A percentile compares a stretch with the other conserved stretches of the same genome.
These are phyloP conservation scores for Nestor notabilis DNA, from an alignment of 2,113 vertebrate genomes.

Conservation along the genomic window DNA sequence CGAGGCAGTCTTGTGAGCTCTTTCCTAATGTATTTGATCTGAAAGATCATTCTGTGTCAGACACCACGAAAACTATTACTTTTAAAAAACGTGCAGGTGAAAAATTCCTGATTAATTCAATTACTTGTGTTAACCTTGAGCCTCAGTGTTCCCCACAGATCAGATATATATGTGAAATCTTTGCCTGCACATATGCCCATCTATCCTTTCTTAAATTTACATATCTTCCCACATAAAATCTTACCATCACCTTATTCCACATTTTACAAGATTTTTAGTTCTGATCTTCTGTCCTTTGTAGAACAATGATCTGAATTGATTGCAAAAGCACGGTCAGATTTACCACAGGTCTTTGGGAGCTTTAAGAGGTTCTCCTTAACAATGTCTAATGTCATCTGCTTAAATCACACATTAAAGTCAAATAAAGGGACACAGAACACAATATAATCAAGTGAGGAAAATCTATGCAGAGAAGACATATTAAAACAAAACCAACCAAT, in stretches of 20 bases:
- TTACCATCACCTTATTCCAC: not conserved
- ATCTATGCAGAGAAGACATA: not conserved
- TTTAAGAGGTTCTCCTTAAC: not conserved
- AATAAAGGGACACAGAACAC: not conserved
- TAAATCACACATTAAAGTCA: not conserved
- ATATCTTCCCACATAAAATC: not conserved
- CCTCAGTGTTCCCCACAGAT: not conserved
- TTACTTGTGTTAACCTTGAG: not conserved
- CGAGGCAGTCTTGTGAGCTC: not conserved
- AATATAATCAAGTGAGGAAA: not conserved
- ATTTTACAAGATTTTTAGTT: not conserved
- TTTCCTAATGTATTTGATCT: not conserved
- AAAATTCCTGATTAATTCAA: not conserved
- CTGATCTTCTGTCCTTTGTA: not conserved
- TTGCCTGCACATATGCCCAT: not conserved
- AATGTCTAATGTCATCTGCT: not conserved
- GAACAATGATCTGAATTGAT: not conserved
- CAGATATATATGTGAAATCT: not conserved
- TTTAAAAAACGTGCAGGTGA: not conserved
- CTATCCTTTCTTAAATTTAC: not conserved
- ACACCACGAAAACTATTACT: not conserved
- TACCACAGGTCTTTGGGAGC: fast-evolving
- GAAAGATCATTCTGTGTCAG: not conserved
- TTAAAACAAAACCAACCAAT: not conserved
- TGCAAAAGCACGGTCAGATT: not conserved